phyloP scores from a whole-genome alignment of 2,888 invertebrate genomes.

The Ellobium chinense region DNA sequence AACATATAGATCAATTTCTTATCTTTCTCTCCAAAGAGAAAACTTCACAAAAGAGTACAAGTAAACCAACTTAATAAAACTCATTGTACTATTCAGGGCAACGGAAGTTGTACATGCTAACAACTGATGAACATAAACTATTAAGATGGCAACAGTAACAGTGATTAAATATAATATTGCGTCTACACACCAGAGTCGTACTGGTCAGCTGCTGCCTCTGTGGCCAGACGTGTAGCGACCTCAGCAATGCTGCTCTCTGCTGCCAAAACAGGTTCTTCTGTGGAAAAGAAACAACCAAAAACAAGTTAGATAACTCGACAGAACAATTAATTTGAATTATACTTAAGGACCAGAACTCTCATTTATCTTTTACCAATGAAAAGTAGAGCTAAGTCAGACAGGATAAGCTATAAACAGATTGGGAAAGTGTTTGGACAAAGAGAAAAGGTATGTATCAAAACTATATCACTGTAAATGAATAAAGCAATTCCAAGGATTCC shows the following conservation, averaged over 20 bases:
- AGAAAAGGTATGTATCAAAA: too few relatives aligned
- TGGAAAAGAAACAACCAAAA: constrained; percentile 2
- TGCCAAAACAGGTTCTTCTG: constrained; percentile 42
- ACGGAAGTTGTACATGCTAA: not conserved
- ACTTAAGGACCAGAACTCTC: too few relatives aligned
- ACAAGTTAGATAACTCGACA: not conserved
- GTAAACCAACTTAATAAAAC: not conserved
- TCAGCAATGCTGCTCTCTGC: constrained; percentile 51
- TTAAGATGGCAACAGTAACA: not conserved
- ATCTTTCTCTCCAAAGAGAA: too few relatives aligned
- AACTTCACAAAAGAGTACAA: constrained; percentile 8
- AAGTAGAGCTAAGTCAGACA: too few relatives aligned
- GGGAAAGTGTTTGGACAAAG: too few relatives aligned
- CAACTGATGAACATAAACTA: not conserved
- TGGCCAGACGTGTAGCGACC: constrained; percentile 60
- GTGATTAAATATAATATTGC: constrained; percentile 5
- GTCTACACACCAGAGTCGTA: constrained; percentile 58
- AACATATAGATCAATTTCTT: too few relatives aligned
- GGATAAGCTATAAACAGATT: too few relatives aligned
- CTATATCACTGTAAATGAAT: too few relatives aligned
- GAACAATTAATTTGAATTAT: too few relatives aligned
- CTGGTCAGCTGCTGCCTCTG: constrained; percentile 47
- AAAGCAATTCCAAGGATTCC: too few relatives aligned
- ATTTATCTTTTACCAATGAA: too few relatives aligned
- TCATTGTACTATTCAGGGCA: not conserved